Conservation (phyloP, 2,113 vertebrate genomes). For the Serilophus lunatus region DNA sequence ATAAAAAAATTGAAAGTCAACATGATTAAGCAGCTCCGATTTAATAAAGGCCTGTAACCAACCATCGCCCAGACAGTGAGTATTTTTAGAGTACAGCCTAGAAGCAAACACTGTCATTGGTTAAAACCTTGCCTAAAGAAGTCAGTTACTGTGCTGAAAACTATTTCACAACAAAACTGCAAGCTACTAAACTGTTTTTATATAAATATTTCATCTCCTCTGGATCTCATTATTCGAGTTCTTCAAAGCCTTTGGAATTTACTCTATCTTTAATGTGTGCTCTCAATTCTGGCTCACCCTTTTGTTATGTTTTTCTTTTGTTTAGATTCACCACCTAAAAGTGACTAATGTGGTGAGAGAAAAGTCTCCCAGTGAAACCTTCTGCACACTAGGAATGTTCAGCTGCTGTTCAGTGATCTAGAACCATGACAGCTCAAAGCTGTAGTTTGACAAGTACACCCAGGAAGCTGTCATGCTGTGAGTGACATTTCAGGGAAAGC, state of each 20-base stretch:
- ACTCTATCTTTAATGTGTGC: conserved; percentile 69
- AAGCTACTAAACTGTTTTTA: conserved; percentile 82
- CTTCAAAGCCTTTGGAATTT: conserved; percentile 80
- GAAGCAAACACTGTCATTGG: conserved; percentile 84
- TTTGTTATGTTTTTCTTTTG: conserved; percentile 53
- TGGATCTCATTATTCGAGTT: conserved; percentile 76
- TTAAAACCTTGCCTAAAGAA: conserved; percentile 84
- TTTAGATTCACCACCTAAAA: conserved; percentile 65
- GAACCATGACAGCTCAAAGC: conserved; percentile 74
- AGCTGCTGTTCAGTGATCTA: conserved; percentile 75
- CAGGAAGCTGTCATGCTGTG: conserved; percentile 78
- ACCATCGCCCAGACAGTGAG: conserved; percentile 71
- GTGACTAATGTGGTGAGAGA: conserved; percentile 54
- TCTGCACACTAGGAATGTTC: conserved; percentile 85
- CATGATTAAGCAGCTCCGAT: conserved; percentile 83
- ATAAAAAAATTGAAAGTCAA: conserved; percentile 62
- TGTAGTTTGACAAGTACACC: conserved; percentile 74
- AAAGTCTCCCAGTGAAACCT: conserved; percentile 69
- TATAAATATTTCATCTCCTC: conserved; percentile 86
- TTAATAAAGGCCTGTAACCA: conserved; percentile 73
- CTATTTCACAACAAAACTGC: conserved; percentile 82
- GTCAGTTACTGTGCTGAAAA: conserved; percentile 79
- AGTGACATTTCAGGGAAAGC: conserved; percentile 79
- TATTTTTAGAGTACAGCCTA: conserved; percentile 78
- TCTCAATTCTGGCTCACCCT: conserved; percentile 70